Base-by-base conservation (phyloP, 1,140 invertebrate genomes). In the Aphelinus certus region DNA sequence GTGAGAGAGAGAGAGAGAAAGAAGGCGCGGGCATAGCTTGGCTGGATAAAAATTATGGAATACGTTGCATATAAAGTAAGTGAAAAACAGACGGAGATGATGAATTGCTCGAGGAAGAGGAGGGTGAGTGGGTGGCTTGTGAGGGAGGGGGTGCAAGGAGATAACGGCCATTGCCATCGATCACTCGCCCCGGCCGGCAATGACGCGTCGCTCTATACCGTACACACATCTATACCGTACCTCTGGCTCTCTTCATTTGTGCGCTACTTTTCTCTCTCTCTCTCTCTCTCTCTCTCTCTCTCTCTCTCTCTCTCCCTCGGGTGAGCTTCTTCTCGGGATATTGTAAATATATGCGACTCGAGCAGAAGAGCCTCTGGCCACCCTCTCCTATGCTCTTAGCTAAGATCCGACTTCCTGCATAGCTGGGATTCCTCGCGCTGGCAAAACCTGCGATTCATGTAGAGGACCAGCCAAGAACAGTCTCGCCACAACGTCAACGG, bases 11-110 rank as follows among this genome's bases (percentile, higher is more conserved):
- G 26, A 26, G 26, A 26, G 26, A 26, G 26, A 26, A 26, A 26
- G 26, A 26, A 26, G 26, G 26, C 26, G 26, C 47, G 26, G 47
- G 3, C n/a, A 60, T 71, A 51, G 76, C 60, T 73, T 60, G 67
- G 75, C 84, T 87, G 85, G 84, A 88, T 88, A 88, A 88, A 87
- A 88, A 87, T 87, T 87, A 87, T 83, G 83, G 86, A 87, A 87
- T 87, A 87, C 86, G 85, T 86, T 88, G 86, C 86, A 87, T 88
- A 87, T 86, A 87, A 87, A 88, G 83, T 87, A 86, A 87, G 86
- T 87, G 85, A 87, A 87, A 87, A 88, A 87, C 86, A 86, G 85
- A 86, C 85, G 77, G 81, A 87, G 83, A 88, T 88, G 86, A 87
- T 87, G 84, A 87, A 87, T 87, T 86, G 83, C 84, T 76, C 64